Base-by-base conservation (phyloP, 2,888 invertebrate species). In the Therioaphis trifolii region DNA sequence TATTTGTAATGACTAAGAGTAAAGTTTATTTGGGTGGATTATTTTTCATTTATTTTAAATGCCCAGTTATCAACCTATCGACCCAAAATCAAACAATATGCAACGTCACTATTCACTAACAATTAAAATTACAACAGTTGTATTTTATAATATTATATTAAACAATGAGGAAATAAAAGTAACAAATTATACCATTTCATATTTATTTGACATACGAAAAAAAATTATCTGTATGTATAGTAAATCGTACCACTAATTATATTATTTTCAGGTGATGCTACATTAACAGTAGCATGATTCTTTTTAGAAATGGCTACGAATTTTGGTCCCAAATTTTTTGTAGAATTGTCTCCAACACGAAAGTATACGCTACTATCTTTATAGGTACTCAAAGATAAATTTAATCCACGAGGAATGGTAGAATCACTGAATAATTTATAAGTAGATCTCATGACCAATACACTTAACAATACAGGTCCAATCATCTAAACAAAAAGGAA, bases 291-390 rank as follows among this genome's bases (percentile, higher is more conserved):
- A 2, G 82, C 72, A 24, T 74, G 21, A 74, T 74, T 63, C 24
- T 0, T n/a, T 66, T 63, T 74, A n/a, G 82, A 82, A 63, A 82
- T 74, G 12, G 11, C 5, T 15, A 63, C 82, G 52, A 82, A 74
- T 9, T 1, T 49, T 4, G 72, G 24, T 74, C 74, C 74, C 4
- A 82, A 74, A 72, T 74, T 82, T 18, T 74, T 18, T n/a, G 24
- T 4, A 27, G 63, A 74, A 7, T 40, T 18, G 35, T 82, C 82
- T 27, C 82, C 82, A 15, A 35, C 40, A 52, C 72, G 82, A 24
- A 74, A 82, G 27, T 66, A 82, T 24, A 82, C 82, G 66, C 18
- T 46, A 12, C 74, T 82, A 74, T 82, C 72, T 2, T 52, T 40
- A 49, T 82, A 82, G 9, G 52, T 49, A 40, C 52, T 74, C 24